Evolutionary conservation across 2,113 vertebrate genomes (phyloP), one percentile per base, ranked within the genome.

Genomic region (Spizaetus ornatus): DNA sequence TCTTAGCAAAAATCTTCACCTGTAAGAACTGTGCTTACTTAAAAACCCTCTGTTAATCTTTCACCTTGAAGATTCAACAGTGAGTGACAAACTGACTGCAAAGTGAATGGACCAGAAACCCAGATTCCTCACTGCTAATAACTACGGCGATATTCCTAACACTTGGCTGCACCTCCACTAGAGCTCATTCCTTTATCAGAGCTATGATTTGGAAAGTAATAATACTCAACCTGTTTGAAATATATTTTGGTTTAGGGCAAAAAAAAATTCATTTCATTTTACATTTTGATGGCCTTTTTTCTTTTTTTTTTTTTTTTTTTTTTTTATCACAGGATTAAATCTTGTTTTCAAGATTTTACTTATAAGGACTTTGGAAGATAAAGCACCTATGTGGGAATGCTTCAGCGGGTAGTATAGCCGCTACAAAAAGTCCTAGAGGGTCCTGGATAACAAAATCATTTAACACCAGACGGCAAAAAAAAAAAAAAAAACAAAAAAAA

Each of bases 51-150:
- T 66, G 70, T 63, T 76, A 81, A 91, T 96, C 82, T 94, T 96
- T 97, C 78, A 97, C 95, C 95, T 93, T 96, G 94, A 95, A 87
- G 78, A 81, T 87, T 80, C 94, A 96, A 79, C 86, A 94, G 78
- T 13, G 82, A 95, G 74, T 83, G 77, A 91, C 92, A 95, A 97
- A 96, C 48, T 91, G 84, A 96, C 90, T 91, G 86, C 79, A 59
- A 58, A 87, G 69, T 31, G 65, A 93, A 92, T 67, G 72, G 94
- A 95, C 70, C 86, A 93, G 91, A 97, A 96, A 95, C 47, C 3
- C 80, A 74, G 89, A 73, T 84, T 95, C 55, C 83, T 94, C 90
- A 59, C 82, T 3, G 3, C 61, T 82, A 94, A 63, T 82, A 93
- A 79, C 86, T 40, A 63, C 67, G 59, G 93, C 0, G 2, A 65